Base-by-base conservation (phyloP, 2,888 invertebrate species). In the Erebia aethiops region DNA sequence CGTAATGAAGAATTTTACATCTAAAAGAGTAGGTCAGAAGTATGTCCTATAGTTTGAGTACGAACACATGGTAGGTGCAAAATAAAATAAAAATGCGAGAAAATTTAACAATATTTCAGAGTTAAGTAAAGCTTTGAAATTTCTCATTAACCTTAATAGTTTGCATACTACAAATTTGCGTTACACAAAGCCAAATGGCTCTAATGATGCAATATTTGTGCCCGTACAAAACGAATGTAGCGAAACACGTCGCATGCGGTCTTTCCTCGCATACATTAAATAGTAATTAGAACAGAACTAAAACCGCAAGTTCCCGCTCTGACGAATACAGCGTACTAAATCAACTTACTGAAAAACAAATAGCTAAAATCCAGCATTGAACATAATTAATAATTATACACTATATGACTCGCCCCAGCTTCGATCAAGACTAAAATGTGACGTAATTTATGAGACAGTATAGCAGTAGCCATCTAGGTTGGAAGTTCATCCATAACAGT, bases 281-380 rank as follows among this genome's bases (percentile, higher is more conserved):
- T 63, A 64, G 72, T 72, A 70, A 70, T 70, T 70, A 72, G 67
- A 63, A 72, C 57, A 54, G 64, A 67, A 67, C 46, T 21, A 21
- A 9, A 21, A 46, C 62, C 46, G 18, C 62, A 49, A 62, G 49
- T 49, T 21, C 10, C 61, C 46, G 11, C 54, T 57, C 62, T 62
- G 62, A 62, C 49, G 62, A 46, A 49, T 62, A 49, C 62, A 62
- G 21, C 14, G 62, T 16, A 62, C 14, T 62, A 49, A 46, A 62
- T 62, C 18, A 61, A 60, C 41, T 58, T 58, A 43, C 10, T 43
- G 43, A 46, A 43, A 43, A 41, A 61, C 61, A 61, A 61, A 61
- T 46, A 16, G 18, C 43, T 61, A 16, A 46, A 46, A 61, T 46
- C 43, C 61, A 46, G 46, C 46, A 46, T 11, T 1, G n/a, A 41